Conservation (phyloP, 2,113 vertebrate genomes). For the Psilopsiagon aurifrons region DNA sequence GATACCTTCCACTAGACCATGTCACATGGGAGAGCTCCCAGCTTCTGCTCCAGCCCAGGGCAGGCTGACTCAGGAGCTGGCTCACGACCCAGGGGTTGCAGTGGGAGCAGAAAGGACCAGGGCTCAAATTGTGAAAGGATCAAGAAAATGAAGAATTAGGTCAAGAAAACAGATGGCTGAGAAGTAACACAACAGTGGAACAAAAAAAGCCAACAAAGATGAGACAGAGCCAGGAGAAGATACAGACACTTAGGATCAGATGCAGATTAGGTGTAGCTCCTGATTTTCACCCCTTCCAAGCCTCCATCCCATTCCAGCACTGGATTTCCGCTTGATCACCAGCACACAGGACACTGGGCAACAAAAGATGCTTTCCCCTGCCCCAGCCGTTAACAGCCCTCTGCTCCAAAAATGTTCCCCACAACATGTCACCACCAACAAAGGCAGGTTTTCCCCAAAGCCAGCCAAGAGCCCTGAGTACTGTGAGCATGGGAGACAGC, state of each 20-base stretch:
- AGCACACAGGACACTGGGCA: fast-evolving
- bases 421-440: background rate
- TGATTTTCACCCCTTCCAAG: background rate
- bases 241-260: background rate
- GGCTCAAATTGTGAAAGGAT: background rate
- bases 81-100: background rate
- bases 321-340: background rate
- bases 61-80: background rate
- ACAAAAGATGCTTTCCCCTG: background rate
- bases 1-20: background rate
- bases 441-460: background rate
- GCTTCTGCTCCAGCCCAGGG: background rate
- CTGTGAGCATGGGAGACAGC: background rate
- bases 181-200: background rate
- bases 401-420: background rate
- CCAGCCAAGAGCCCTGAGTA: background rate
- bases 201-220: background rate
- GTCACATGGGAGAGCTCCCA: background rate
- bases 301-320: background rate
- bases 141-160: background rate
- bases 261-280: background rate
- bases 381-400: background rate
- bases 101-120: background rate
- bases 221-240: background rate
- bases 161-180: background rate